phyloP scores from a whole-genome alignment of 2,113 vertebrate genomes.

The Amblyopsis rosae region DNA sequence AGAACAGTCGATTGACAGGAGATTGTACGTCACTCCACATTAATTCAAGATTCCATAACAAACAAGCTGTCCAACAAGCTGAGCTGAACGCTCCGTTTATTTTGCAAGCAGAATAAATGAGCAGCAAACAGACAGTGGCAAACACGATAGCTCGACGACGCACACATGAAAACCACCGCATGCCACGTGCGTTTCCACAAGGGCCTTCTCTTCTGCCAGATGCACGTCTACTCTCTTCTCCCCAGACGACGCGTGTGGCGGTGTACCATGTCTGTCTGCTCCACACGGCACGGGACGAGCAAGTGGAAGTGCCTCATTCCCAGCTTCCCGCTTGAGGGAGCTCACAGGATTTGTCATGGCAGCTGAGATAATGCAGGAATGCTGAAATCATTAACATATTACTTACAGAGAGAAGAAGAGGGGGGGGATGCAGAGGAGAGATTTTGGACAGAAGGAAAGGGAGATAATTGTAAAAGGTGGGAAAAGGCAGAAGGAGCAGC shows the following conservation, averaged over 20 bases:
- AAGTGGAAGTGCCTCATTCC: not conserved
- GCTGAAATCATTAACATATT: slow-evolving; percentile 46
- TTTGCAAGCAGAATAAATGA: not conserved
- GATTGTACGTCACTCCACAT: not conserved
- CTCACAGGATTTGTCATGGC: slow-evolving; percentile 60
- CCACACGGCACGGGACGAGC: no score
- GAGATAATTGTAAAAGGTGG: not conserved
- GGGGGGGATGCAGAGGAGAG: not conserved
- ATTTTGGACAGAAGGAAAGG: not conserved
- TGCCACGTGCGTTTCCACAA: no score
- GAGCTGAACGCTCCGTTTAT: not conserved
- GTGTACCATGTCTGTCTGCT: no score
- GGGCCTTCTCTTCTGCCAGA: no score
- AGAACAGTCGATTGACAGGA: not conserved
- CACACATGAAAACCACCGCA: no score
- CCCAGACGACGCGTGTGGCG: no score
- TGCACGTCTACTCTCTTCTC: no score
- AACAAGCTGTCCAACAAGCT: not conserved
- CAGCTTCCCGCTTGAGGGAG: slow-evolving; percentile 19
- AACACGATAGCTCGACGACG: no score
- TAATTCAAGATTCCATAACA: not conserved
- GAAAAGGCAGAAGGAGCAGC: not conserved
- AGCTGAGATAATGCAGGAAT: slow-evolving; percentile 61
- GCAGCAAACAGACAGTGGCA: not conserved
- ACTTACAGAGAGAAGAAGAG: slow-evolving; percentile 13